These are phyloP conservation scores for Drosophila greeni DNA, from an alignment of 2,888 invertebrate genomes.

Conservation along the genomic window DNA sequence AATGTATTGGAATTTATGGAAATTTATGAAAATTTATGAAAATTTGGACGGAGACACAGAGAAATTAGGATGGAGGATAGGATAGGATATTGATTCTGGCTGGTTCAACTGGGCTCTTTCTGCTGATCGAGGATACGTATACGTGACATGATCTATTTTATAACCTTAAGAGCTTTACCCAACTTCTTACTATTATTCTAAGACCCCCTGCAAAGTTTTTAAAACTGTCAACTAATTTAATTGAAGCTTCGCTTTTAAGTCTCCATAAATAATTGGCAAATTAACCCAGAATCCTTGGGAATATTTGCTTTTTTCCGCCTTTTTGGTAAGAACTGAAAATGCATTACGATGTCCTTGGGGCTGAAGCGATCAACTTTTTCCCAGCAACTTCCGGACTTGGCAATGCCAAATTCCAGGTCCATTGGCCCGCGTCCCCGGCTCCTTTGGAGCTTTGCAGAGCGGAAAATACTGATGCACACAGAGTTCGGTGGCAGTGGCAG, in stretches of 20 bases:
- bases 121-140: too few relatives aligned
- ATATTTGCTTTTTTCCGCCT: background rate
- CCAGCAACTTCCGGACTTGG: conserved; percentile 24
- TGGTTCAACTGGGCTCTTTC: too few relatives aligned
- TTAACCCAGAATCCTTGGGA: background rate
- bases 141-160: background rate
- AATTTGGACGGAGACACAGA: too few relatives aligned
- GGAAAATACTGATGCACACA: conserved; percentile 25
- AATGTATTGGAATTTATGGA: too few relatives aligned
- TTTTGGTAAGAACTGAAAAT: background rate
- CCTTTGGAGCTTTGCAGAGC: conserved; percentile 5
- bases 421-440: conserved; percentile 10
- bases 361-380: conserved; percentile 19
- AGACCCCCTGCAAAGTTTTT: background rate
- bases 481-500: background rate
- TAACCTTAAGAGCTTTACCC: background rate
- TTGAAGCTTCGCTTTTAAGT: background rate
- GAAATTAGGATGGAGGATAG: too few relatives aligned
- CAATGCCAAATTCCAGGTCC: conserved; percentile 17
- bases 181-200: background rate
- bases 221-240: background rate
- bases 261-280: background rate
- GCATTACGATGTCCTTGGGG: background rate
- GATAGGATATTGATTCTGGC: too few relatives aligned
- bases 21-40: too few relatives aligned